phyloP scores from a whole-genome alignment of 2,797 vertebrate genomes.

The Ctenosaura bakeri region DNA sequence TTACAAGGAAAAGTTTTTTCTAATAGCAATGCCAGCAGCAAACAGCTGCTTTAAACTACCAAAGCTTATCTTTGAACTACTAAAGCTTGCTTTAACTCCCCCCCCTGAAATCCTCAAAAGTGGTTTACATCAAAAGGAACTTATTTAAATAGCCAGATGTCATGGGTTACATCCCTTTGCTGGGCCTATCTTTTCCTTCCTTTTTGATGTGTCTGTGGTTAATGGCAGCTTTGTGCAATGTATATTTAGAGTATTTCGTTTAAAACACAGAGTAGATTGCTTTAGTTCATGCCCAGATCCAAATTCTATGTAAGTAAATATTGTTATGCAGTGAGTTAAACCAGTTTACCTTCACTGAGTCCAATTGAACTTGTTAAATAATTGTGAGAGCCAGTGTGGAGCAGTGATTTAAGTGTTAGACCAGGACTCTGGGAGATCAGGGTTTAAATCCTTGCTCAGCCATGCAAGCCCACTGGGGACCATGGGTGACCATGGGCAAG shows the following conservation, averaged over 20 bases:
- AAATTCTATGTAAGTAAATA: not conserved
- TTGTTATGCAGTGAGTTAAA: not conserved
- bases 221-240: not conserved
- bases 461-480: no score
- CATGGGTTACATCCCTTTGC: conserved; percentile 2
- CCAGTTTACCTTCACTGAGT: not conserved
- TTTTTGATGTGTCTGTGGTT: not conserved
- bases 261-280: not conserved
- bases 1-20: no score
- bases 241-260: not conserved
- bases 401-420: no score
- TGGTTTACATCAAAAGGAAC: conserved; percentile 24
- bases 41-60: no score
- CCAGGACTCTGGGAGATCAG: no score
- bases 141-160: conserved; percentile 26
- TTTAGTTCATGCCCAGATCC: not conserved
- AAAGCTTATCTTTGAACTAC: not conserved
- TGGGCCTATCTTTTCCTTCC: not conserved
- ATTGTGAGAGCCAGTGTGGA: no score
- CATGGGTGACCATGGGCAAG: no score
- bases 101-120: conserved; percentile 35
- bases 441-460: no score
- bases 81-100: conserved; percentile 56
- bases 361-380: not conserved
- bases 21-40: no score